Percentiles rank a stretch among this genome's conserved stretches.
phyloP scores from a whole-genome alignment of 2,113 vertebrate species.

The Ailuropoda melanoleuca region DNA sequence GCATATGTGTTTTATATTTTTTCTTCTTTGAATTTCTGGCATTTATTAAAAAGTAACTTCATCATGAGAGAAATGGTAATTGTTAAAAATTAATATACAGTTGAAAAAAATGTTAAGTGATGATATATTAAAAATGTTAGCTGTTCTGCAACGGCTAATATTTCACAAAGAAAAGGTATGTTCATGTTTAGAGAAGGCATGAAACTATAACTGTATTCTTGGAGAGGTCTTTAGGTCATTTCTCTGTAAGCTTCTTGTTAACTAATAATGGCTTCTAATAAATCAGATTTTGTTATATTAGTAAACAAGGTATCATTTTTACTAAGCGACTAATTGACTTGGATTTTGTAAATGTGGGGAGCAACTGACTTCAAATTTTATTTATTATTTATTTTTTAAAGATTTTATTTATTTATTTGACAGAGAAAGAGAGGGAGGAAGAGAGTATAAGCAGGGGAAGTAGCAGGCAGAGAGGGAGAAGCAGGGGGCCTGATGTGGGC shows the following conservation, averaged over 20 bases:
- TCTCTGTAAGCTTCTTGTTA: not conserved
- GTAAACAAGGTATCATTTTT: not conserved
- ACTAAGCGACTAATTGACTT: not conserved
- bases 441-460: no score
- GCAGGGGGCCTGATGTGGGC: no score
- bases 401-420: not conserved
- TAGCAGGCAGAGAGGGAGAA: no score
- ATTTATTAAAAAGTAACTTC: not conserved
- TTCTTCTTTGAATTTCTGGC: not conserved
- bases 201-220: not conserved
- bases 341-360: not conserved
- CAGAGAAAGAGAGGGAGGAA: no score
- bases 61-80: not conserved
- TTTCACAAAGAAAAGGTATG: not conserved
- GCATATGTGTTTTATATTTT: not conserved
- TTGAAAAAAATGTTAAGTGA: not conserved
- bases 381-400: not conserved
- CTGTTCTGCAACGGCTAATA: not conserved
- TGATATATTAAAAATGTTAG: not conserved
- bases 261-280: not conserved
- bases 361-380: not conserved
- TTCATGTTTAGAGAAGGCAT: not conserved
- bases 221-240: not conserved
- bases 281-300: not conserved
- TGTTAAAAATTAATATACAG: not conserved